Percentiles rank a stretch among this genome's conserved stretches.
These are phyloP conservation scores for Stegastes partitus DNA, from an alignment of 2,113 vertebrate genomes.

Conservation along the genomic window DNA sequence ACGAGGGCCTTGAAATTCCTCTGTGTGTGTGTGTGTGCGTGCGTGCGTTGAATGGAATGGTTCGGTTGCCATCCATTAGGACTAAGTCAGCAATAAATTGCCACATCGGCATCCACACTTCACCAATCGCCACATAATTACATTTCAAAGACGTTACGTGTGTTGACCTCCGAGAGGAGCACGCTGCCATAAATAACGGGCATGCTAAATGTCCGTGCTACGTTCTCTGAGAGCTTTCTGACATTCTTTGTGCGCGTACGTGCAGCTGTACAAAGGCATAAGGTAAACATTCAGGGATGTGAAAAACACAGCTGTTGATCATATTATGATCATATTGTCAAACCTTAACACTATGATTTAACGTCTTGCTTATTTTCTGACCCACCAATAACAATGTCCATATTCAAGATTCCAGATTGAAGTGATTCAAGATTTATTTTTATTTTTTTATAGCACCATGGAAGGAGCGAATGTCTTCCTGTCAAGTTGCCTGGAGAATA, in stretches of 20 bases:
- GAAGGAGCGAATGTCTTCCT: too few species aligned
- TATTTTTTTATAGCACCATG: too few species aligned
- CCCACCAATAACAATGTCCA: too few species aligned
- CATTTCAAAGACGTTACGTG: constrained; percentile 71
- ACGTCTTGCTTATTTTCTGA: background rate
- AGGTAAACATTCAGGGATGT: background rate
- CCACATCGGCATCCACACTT: constrained; percentile 51
- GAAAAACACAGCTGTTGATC: background rate
- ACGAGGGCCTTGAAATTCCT: constrained; percentile 57
- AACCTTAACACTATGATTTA: background rate
- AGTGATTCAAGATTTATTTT: too few species aligned
- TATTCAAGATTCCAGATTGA: too few species aligned
- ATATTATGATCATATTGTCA: background rate
- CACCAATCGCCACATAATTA: constrained; percentile 79
- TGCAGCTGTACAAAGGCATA: background rate
- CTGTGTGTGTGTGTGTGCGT: background rate
- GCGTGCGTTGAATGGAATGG: constrained; percentile 8
- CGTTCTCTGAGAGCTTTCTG: background rate
- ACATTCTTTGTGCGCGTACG: background rate
- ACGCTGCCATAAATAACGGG: constrained; percentile 56
- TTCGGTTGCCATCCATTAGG: constrained; percentile 62
- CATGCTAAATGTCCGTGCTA: background rate
- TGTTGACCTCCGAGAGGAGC: constrained; percentile 73
- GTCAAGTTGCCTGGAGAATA: too few species aligned
- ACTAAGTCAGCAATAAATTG: constrained; percentile 67